These are phyloP conservation scores for Lochmaea capreae DNA, from an alignment of 2,888 invertebrate species.

Conservation along the genomic window DNA sequence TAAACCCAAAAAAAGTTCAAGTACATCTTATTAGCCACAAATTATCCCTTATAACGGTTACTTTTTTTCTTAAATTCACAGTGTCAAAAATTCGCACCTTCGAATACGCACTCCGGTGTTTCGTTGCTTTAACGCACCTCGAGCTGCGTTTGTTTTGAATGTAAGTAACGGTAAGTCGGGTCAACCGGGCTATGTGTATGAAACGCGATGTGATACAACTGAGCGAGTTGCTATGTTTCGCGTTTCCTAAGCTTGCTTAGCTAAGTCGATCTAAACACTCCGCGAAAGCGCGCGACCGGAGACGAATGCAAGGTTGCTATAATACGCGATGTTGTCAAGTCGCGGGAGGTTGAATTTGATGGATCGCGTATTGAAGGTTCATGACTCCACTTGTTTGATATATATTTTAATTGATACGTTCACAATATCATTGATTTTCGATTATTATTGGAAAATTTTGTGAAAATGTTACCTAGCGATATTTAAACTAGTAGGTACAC, in stretches of 20 bases:
- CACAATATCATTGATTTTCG: not conserved
- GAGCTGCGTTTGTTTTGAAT: slow-evolving; percentile 45
- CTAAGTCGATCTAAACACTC: slow-evolving; percentile 60
- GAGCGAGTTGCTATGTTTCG: slow-evolving; percentile 43
- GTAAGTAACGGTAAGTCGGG: slow-evolving; percentile 42
- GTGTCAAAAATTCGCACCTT: slow-evolving; percentile 6
- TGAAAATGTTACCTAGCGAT: not conserved
- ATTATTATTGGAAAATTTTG: not conserved
- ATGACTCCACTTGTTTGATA: slow-evolving; percentile 26
- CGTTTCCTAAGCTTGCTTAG: slow-evolving; percentile 55
- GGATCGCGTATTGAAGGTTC: slow-evolving; percentile 22
- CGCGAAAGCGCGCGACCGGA: slow-evolving; percentile 54
- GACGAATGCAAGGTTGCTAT: slow-evolving; percentile 60
- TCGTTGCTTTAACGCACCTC: slow-evolving; percentile 20
- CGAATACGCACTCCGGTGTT: not conserved
- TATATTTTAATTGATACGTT: not conserved
- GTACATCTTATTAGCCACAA: not conserved
- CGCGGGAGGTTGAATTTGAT: slow-evolving; percentile 18
- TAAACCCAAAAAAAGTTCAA: not conserved
- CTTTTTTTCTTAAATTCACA: not conserved
- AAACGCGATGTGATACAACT: slow-evolving; percentile 47
- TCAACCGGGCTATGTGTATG: slow-evolving; percentile 32
- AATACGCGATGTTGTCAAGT: slow-evolving; percentile 28
- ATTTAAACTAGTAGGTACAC: too few species aligned
- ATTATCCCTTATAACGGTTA: not conserved